Percentiles rank a stretch among this genome's conserved stretches.
Evolutionary conservation across 2,888 invertebrate genomes (phyloP).

Genomic region (Noctuana brunneofusca): DNA sequence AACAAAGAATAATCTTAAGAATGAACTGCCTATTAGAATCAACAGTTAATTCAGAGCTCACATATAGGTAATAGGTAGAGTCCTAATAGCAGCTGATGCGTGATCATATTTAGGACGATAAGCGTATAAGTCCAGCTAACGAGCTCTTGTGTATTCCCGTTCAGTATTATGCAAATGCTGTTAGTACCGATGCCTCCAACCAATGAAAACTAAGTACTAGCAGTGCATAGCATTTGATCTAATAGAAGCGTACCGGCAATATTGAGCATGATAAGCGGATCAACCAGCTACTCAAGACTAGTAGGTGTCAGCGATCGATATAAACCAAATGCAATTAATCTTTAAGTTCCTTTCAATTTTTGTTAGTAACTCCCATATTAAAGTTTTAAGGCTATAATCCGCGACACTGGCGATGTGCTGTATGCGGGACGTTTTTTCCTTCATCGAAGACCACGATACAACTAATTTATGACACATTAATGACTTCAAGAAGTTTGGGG

Average conservation of each 20-base stretch:
- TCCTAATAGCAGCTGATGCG: slow-evolving; percentile 13
- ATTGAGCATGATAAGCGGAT: slow-evolving; percentile 62
- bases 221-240: slow-evolving; percentile 12
- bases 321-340: background rate
- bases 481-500: too few relatives aligned
- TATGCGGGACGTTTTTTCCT: too few relatives aligned
- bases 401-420: too few relatives aligned
- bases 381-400: too few relatives aligned
- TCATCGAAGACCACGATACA: too few relatives aligned
- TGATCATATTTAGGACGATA: slow-evolving; percentile 49
- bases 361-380: too few relatives aligned
- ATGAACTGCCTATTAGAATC: background rate
- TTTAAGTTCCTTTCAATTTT: background rate
- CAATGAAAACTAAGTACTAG: slow-evolving; percentile 9
- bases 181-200: slow-evolving; percentile 49
- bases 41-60: background rate
- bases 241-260: slow-evolving; percentile 9
- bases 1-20: background rate
- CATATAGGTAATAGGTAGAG: slow-evolving; percentile 3
- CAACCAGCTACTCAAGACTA: slow-evolving; percentile 37
- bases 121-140: slow-evolving; percentile 70
- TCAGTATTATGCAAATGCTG: slow-evolving; percentile 77
- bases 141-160: slow-evolving; percentile 64
- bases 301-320: background rate
- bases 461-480: too few relatives aligned